Base-by-base conservation (phyloP, 2,797 vertebrate species). In the Ctenochaetus hawaiiensis region DNA sequence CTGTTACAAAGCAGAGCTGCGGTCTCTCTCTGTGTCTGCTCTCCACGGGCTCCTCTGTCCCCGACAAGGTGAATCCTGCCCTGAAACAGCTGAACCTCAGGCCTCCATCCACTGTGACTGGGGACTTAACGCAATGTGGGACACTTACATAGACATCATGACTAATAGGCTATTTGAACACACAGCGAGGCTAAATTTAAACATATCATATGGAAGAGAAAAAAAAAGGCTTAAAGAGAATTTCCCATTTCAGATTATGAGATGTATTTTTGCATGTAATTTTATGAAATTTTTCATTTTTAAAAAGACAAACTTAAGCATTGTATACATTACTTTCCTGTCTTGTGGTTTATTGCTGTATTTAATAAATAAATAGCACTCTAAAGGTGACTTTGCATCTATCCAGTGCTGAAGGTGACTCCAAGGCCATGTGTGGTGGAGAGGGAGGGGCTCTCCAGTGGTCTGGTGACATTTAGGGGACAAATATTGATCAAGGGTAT, bases 401-500 rank as follows among this genome's bases (percentile, higher is more conserved):
- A 60, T 75, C 51, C 65, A 18, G 51, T 37, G 23, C 74, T 81
- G 81, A 93, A 94, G 90, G 92, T 94, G 88, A 94, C 86, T 89
- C 81, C 80, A 84, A 68, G 74, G 75, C 74, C 82, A 70, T 65
- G 48, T 41, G 67, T 73, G 63, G 86, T 74, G 77, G 65, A 85
- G 68, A 67, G 75, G 54, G 53, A 80, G 26, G 17, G 17, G 75
- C 70, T 85, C 83, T 87, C 76, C 75, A 52, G 75, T 69, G 80
- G 74, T 87, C 43, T 75, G 57, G 57, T 88, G 89, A 89, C 87
- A 90, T 88, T 89, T 77, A 75, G 77, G 54, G 80, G 72, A 67
- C 86, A 89, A 87, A 88, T 90, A 92, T 90, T 91, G 89, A 94
- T 89, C 82, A 53, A 78, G 66, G 73, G 81, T 84, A 85, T 86